Evolutionary conservation across 2,113 vertebrate species (phyloP).

Genomic region (Neodon shergylaensis): DNA sequence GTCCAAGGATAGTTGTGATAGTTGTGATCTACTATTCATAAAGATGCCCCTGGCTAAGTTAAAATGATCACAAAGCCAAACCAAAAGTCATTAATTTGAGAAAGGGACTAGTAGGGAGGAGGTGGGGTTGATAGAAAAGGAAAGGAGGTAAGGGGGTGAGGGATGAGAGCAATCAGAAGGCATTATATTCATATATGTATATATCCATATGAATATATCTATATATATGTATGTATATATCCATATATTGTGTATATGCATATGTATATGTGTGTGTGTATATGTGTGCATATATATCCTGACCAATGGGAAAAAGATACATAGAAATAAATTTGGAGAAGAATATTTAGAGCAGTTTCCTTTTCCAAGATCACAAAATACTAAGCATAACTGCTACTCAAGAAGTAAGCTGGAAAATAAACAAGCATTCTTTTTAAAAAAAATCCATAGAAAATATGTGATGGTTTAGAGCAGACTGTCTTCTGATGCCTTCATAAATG

Average conservation of each 20-base stretch:
- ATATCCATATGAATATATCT: neutral
- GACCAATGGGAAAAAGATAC: neutral
- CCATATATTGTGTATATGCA: too few species aligned
- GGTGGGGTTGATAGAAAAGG: neutral
- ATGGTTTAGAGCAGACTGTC: neutral
- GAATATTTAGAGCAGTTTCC: neutral
- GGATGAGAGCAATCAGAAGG: neutral
- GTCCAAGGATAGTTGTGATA: neutral
- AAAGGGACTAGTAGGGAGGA: neutral
- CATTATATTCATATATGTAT: neutral
- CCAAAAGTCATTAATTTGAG: neutral
- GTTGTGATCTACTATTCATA: neutral
- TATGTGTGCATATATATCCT: neutral
- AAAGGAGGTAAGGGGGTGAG: neutral
- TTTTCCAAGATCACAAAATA: constrained; percentile 14
- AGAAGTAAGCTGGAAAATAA: neutral
- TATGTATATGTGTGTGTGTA: too few species aligned
- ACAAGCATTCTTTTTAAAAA: neutral
- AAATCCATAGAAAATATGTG: neutral
- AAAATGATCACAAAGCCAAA: neutral
- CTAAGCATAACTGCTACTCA: neutral
- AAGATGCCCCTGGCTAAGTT: neutral
- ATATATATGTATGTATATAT: neutral
- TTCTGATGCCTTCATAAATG: constrained; percentile 23
- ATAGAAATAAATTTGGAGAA: constrained; percentile 31